Evolutionary conservation across 2,888 invertebrate species (phyloP), one percentile per base, ranked within the genome.

Genomic region (Tiliacea aurago): DNA sequence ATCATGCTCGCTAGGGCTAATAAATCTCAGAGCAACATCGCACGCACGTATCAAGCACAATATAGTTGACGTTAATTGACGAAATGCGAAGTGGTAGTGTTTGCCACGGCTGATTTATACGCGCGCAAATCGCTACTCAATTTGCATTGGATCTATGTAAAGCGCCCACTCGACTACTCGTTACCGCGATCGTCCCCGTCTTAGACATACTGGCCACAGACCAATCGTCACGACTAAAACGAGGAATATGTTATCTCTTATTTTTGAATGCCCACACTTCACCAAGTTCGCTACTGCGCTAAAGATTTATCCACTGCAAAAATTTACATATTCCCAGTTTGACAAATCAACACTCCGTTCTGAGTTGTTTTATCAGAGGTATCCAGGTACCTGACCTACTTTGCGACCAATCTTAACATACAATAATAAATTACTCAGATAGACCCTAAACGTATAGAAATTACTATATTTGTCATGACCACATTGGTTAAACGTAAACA

Each of bases 141-240:
- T 94, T 95, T 94, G 93, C 94, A 94, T 95, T 91, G 90, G 90
- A 94, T 93, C 92, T 93, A 92, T 93, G 93, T 93, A 93, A 93
- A 93, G 90, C 92, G 90, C 92, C 91, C 91, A 91, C 92, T 92
- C 89, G 88, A 85, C 84, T 86, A 91, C 92, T 94, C 92, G 93
- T 93, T 93, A 93, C 90, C 89, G 90, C 88, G 89, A 88, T 90
- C 89, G 83, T 86, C 85, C 81, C 86, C 80, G 86, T 84, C 89
- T 87, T 87, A 84, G 84, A 89, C 90, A 88, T 91, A 89, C 88
- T 84, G 81, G 86, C 81, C 79, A 73, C 84, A 87, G 79, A 86
- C 87, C 89, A 90, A 92, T 92, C 91, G 93, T 93, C 93, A 94
- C 92, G 93, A 93, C 92, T 87, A 76, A 84, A 83, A 84, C 66